Percentiles rank a stretch among this genome's conserved stretches.
Evolutionary conservation across 2,113 vertebrate genomes (phyloP).

Genomic region (Cyprinodon brontotheroides): DNA sequence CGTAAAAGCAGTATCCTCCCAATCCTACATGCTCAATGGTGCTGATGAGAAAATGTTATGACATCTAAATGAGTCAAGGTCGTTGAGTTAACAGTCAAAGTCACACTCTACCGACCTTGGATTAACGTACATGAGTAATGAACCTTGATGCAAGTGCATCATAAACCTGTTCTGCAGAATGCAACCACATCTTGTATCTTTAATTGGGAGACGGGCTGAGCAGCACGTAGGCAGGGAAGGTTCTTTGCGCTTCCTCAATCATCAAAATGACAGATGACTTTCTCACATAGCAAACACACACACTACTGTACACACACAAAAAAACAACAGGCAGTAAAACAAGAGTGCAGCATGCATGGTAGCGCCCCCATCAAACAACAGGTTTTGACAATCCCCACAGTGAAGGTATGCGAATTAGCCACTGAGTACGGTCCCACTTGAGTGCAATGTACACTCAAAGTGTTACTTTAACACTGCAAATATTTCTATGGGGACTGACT

Average conservation of each 20-base stretch:
- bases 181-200: not conserved
- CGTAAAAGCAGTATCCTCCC: slow-evolving; percentile 29
- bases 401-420: too few species aligned
- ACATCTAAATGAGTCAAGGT: not conserved
- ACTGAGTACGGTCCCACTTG: too few species aligned
- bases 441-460: too few species aligned
- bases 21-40: slow-evolving; percentile 2
- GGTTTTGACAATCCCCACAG: too few species aligned
- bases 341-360: too few species aligned
- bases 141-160: not conserved
- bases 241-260: slow-evolving; percentile 3
- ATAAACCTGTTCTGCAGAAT: not conserved
- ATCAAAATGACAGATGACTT: not conserved
- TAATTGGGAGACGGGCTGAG: slow-evolving; percentile 26
- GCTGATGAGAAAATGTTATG: not conserved
- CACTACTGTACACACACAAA: too few species aligned
- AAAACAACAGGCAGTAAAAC: too few species aligned
- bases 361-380: too few species aligned
- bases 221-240: slow-evolving; percentile 54
- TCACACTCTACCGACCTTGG: not conserved
- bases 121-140: not conserved
- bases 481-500: too few species aligned
- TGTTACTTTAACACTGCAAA: too few species aligned
- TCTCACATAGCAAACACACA: slow-evolving; percentile 1
- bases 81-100: too few species aligned